A percentile compares a stretch with the other conserved stretches of the same genome.
Conservation (phyloP, 2,797 vertebrate genomes). For the Microcaecilia unicolor region DNA sequence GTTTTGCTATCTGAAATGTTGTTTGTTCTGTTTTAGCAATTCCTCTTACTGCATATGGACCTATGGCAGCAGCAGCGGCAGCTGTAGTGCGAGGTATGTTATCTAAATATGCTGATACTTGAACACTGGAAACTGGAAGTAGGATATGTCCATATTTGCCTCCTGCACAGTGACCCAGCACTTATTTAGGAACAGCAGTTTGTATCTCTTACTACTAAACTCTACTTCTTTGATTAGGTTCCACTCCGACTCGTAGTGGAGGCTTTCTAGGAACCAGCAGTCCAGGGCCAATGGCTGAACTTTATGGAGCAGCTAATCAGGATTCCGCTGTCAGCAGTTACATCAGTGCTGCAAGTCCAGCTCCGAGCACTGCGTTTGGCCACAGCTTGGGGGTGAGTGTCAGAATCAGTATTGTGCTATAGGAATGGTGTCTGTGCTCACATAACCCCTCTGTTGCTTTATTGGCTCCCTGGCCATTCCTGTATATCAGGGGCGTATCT, state of each 20-base stretch:
- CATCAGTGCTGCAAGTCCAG: conserved; percentile 94
- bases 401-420: not conserved
- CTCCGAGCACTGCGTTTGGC: conserved; percentile 90
- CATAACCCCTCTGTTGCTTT: not conserved
- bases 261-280: conserved; percentile 96
- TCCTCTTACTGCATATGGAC: conserved; percentile 92
- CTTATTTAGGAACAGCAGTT: accelerated
- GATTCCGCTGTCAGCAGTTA: conserved; percentile 96
- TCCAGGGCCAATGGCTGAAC: conserved; percentile 93
- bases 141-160: too few relatives aligned
- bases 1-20: conserved; percentile 13
- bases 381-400: conserved; percentile 93
- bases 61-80: conserved; percentile 86
- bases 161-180: too few relatives aligned
- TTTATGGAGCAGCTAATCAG: conserved; percentile 88
- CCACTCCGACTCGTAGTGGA: conserved; percentile 83
- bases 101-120: conserved; percentile 29
- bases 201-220: too few relatives aligned
- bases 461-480: too few relatives aligned
- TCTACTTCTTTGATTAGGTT: conserved; percentile 65
- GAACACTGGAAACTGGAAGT: too few relatives aligned
- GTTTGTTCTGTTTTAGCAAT: conserved; percentile 68
- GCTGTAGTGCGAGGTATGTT: conserved; percentile 89
- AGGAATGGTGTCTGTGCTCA: not conserved
- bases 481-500: too few relatives aligned